Conservation (phyloP, 2,888 invertebrate species). For the Hydroisotoma schaefferi region DNA sequence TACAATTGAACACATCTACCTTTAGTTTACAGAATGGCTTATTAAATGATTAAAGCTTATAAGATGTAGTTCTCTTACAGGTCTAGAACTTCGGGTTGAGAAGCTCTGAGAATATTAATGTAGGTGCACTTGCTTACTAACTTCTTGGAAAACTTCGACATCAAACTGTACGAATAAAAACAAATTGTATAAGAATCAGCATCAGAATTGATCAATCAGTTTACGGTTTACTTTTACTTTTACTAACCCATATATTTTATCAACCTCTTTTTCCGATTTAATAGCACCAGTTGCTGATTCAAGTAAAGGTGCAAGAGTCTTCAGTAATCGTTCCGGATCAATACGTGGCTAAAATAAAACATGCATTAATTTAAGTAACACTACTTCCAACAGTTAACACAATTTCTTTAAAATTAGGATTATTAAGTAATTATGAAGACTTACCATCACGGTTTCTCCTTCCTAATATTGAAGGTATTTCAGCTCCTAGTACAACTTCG, state of each 20-base stretch:
- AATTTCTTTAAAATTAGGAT: no score
- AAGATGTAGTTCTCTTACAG: slow-evolving; percentile 58
- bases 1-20: not conserved
- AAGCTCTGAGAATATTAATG: slow-evolving; percentile 83
- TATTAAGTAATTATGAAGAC: not conserved
- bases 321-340: slow-evolving; percentile 81
- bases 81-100: slow-evolving; percentile 75
- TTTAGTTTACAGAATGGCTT: not conserved
- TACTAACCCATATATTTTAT: slow-evolving; percentile 77
- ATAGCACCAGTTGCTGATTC: slow-evolving; percentile 77
- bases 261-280: slow-evolving; percentile 80
- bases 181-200: no score
- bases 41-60: not conserved
- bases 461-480: no score
- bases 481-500: no score
- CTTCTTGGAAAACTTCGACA: slow-evolving; percentile 93
- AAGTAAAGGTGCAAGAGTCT: slow-evolving; percentile 81
- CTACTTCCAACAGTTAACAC: no score
- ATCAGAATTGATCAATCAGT: no score
- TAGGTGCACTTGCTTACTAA: slow-evolving; percentile 94
- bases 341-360: slow-evolving; percentile 77
- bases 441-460: not conserved
- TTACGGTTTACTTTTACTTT: not conserved
- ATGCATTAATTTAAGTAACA: no score
- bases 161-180: slow-evolving; percentile 75